Percentiles rank a stretch among this genome's conserved stretches.
Conservation (phyloP, 2,113 vertebrate species). For the Actinemys pallida region DNA sequence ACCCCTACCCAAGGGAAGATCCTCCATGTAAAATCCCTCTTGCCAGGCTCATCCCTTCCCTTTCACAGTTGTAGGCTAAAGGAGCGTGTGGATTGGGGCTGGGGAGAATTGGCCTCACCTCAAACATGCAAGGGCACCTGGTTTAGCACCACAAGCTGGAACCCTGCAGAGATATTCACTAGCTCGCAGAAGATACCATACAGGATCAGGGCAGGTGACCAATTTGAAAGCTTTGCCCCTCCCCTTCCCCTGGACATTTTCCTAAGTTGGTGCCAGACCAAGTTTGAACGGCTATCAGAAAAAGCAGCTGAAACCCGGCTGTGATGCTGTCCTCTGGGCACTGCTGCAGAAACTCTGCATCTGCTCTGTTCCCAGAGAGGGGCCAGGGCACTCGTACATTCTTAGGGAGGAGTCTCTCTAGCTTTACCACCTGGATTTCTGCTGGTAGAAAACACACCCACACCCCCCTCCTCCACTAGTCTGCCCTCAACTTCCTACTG, state of each 20-base stretch:
- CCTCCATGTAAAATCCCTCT: not conserved
- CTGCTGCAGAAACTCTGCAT: not conserved
- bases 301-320: not conserved
- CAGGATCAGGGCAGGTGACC: no score
- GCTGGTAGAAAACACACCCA: not conserved
- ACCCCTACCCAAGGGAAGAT: not conserved
- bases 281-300: not conserved
- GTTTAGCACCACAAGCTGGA: not conserved
- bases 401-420: not conserved
- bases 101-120: not conserved
- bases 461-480: not conserved
- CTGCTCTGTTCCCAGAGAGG: not conserved
- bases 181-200: not conserved
- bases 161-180: not conserved
- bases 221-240: rapidly evolving
- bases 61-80: not conserved
- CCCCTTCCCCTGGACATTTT: not conserved
- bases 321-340: not conserved
- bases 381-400: not conserved
- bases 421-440: not conserved
- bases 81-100: not conserved
- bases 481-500: not conserved
- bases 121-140: not conserved
- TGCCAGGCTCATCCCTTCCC: not conserved
- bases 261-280: rapidly evolving